phyloP scores from a whole-genome alignment of 2,113 vertebrate genomes.

The Perccottus glenii region DNA sequence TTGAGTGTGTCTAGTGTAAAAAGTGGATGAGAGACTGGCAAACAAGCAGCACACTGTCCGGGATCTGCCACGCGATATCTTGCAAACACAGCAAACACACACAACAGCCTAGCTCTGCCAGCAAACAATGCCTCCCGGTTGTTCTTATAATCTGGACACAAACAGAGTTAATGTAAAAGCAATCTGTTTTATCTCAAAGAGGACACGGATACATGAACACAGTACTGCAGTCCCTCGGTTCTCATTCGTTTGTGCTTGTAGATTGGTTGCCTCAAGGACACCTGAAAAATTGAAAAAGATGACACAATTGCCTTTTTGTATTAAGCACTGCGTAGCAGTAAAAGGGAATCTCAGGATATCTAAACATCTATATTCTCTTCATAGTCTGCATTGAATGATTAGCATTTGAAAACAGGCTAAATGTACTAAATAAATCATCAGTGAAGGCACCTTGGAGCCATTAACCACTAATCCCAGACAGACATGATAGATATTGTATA shows the following conservation, averaged over 20 bases:
- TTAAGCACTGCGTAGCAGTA: constrained; percentile 1
- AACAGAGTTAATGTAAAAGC: constrained; percentile 35
- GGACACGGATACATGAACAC: constrained; percentile 1
- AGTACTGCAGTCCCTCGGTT: background rate
- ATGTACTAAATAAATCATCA: background rate
- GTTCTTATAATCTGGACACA: constrained; percentile 28
- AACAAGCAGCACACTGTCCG: constrained; percentile 42
- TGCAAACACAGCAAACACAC: constrained; percentile 46
- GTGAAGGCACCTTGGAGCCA: background rate
- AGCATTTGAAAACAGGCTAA: background rate
- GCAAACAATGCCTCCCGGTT: constrained; percentile 41
- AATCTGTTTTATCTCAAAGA: constrained; percentile 24
- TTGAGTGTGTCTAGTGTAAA: constrained; percentile 36
- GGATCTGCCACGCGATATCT: constrained; percentile 39
- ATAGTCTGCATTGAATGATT: no score
- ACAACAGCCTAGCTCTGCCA: constrained; percentile 22
- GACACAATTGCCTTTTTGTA: background rate
- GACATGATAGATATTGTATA: constrained; percentile 45
- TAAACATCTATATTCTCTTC: background rate
- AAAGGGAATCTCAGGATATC: constrained; percentile 5
- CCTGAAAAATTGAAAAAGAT: background rate
- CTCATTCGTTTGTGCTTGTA: constrained; percentile 16
- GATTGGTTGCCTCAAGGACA: constrained; percentile 7
- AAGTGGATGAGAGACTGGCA: constrained; percentile 42
- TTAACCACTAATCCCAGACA: background rate